phyloP scores from a whole-genome alignment of 2,113 vertebrate species.

The Dinomys branickii region DNA sequence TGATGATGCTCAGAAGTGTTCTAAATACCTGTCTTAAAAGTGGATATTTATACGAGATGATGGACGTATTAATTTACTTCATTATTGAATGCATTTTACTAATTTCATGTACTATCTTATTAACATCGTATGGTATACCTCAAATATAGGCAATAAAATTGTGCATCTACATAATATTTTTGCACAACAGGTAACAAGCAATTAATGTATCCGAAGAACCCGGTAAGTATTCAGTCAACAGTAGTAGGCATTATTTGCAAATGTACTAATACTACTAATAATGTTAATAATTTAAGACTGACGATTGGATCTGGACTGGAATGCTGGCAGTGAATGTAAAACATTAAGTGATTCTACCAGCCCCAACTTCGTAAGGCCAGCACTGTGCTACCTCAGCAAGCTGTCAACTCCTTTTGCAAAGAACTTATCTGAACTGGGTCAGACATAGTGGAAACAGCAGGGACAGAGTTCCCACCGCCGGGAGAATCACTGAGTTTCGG shows the following conservation, averaged over 20 bases:
- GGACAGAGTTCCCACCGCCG: not conserved
- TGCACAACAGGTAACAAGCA: not conserved
- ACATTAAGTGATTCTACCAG: not conserved
- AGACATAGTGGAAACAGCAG: not conserved
- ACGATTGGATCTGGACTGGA: not conserved
- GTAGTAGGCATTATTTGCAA: not conserved
- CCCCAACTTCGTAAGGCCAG: not conserved
- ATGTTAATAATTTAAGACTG: not conserved
- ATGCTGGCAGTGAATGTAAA: not conserved
- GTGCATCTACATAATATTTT: not conserved
- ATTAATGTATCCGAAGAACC: not conserved
- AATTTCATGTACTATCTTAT: not conserved
- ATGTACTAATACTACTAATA: not conserved
- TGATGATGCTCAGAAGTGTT: not conserved
- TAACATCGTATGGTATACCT: not conserved
- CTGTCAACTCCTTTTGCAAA: not conserved
- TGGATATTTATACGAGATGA: not conserved
- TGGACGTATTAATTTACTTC: not conserved
- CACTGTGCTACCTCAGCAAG: not conserved
- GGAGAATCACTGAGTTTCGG: not conserved
- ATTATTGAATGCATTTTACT: not conserved
- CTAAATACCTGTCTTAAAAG: slow-evolving; percentile 23
- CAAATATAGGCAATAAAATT: not conserved
- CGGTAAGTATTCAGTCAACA: not conserved
- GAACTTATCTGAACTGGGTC: not conserved